A percentile compares a stretch with the other conserved stretches of the same genome.
Evolutionary conservation across 2,113 vertebrate genomes (phyloP).

Genomic region (Antechinus flavipes): DNA sequence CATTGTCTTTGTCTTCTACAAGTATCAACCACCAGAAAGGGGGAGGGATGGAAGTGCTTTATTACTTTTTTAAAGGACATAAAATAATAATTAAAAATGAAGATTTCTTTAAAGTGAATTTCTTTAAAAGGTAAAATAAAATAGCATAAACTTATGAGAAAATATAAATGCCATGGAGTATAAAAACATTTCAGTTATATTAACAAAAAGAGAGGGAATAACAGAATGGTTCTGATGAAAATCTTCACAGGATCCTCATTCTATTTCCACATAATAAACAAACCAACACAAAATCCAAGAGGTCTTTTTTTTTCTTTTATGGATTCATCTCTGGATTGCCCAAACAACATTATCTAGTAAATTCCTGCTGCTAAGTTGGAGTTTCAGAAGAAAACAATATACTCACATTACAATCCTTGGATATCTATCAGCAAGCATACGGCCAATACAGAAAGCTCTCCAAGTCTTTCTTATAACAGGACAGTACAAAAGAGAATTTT

Average conservation of each 20-base stretch:
- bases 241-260: slow-evolving; percentile 60
- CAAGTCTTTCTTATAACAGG: background rate
- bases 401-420: slow-evolving; percentile 37
- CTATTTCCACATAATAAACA: slow-evolving; percentile 53
- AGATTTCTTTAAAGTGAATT: slow-evolving; percentile 36
- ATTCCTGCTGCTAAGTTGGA: slow-evolving; percentile 57
- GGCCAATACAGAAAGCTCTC: slow-evolving; percentile 23
- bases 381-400: slow-evolving; percentile 58
- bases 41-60: background rate
- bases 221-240: slow-evolving; percentile 54
- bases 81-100: slow-evolving; percentile 47
- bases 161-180: slow-evolving; percentile 48
- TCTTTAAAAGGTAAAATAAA: slow-evolving; percentile 62
- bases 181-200: slow-evolving; percentile 64
- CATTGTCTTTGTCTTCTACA: background rate
- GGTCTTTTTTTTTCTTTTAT: slow-evolving; percentile 55
- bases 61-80: slow-evolving; percentile 42
- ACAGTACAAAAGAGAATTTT: background rate
- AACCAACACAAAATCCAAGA: slow-evolving; percentile 46
- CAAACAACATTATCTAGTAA: slow-evolving; percentile 65
- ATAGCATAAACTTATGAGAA: slow-evolving; percentile 63
- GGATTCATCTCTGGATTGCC: slow-evolving; percentile 41
- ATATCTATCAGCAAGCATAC: slow-evolving; percentile 4
- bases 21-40: slow-evolving; percentile 7
- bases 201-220: slow-evolving; percentile 49